Percentiles rank a stretch among this genome's conserved stretches.
phyloP scores from a whole-genome alignment of 2,113 vertebrate genomes.

The Clarias magur region DNA sequence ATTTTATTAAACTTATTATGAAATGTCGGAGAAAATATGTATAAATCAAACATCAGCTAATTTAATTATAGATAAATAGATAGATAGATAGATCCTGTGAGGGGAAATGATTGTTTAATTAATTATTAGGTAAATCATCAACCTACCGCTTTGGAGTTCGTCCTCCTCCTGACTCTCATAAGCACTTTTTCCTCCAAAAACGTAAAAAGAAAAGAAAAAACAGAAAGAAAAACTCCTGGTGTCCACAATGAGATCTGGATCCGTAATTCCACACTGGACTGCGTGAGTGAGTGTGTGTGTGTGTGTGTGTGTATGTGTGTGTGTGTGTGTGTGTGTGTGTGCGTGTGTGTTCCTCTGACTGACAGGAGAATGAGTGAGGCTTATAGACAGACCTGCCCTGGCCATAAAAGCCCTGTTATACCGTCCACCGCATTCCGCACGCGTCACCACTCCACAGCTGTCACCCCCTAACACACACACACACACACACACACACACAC shows the following conservation, averaged over 20 bases:
- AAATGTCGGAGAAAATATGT: no score
- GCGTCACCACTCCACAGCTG: constrained; percentile 84
- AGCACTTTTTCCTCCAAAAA: not conserved
- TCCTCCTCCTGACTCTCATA: constrained; percentile 38
- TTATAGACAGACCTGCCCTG: constrained; percentile 69
- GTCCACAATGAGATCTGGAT: constrained; percentile 48
- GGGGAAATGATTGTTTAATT: no score
- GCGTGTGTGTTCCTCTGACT: constrained; percentile 37
- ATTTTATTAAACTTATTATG: no score
- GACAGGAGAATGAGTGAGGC: constrained; percentile 66
- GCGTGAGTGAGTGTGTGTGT: not conserved
- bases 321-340: not conserved
- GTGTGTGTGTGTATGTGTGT: not conserved
- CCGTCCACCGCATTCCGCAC: constrained; percentile 82
- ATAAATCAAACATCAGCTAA: no score
- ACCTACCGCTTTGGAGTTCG: constrained; percentile 43
- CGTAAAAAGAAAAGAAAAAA: no score
- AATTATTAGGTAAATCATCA: no score
- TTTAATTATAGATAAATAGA: no score
- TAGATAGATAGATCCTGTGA: no score
- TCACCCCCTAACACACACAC: constrained; percentile 54
- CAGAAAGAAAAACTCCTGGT: constrained; percentile 1
- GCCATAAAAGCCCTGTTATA: constrained; percentile 90
- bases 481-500: constrained; percentile 14
- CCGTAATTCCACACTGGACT: constrained; percentile 41